Percentiles rank a stretch among this genome's conserved stretches.
phyloP scores from a whole-genome alignment of 2,113 vertebrate genomes.

The Ophthalmolycus amberensis region DNA sequence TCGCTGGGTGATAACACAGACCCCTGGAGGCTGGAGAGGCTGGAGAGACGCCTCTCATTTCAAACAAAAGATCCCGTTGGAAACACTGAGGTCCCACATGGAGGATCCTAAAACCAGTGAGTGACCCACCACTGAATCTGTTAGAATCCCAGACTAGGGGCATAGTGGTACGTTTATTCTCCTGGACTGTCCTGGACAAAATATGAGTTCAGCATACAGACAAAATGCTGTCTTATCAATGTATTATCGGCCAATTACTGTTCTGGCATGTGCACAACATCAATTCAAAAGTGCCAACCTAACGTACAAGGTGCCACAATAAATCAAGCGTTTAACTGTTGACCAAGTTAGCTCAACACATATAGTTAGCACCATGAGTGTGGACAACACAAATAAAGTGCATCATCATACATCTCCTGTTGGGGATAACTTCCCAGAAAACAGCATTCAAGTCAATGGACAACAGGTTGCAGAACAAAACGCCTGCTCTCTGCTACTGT shows the following conservation, averaged over 20 bases:
- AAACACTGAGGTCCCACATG: neutral
- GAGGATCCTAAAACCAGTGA: neutral
- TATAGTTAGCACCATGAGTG: neutral
- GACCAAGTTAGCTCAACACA: neutral
- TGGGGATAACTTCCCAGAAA: neutral
- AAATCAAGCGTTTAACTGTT: neutral
- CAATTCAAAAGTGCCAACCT: neutral
- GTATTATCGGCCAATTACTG: neutral
- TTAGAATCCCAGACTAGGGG: neutral
- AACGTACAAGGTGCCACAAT: neutral
- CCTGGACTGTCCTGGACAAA: neutral
- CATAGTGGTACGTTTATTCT: neutral
- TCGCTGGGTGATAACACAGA: slow-evolving; percentile 52
- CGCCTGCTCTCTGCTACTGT: neutral
- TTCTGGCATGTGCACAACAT: neutral
- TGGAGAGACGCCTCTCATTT: slow-evolving; percentile 12
- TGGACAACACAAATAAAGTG: neutral
- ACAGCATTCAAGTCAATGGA: neutral
- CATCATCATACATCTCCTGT: neutral
- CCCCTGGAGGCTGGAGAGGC: neutral
- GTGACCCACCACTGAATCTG: neutral
- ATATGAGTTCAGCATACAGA: neutral
- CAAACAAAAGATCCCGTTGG: slow-evolving; percentile 20
- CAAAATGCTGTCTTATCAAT: neutral
- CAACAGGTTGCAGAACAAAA: slow-evolving; percentile 9